Evolutionary conservation across 2,113 vertebrate species (phyloP).

Genomic region (Odontesthes bonariensis): DNA sequence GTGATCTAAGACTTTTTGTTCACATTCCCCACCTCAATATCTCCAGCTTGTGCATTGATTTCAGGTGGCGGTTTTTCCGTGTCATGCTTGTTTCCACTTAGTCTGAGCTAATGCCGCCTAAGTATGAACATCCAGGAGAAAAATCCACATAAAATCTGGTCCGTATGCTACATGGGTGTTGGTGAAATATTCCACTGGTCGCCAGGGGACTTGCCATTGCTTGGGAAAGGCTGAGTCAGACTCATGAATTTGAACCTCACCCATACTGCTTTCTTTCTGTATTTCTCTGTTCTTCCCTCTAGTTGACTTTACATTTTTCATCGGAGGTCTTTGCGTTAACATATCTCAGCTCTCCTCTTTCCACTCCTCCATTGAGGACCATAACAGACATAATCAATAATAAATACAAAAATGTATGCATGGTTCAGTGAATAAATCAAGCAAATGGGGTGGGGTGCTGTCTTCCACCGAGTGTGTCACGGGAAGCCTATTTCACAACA

Average conservation of each 20-base stretch:
- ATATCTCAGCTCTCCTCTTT: not conserved
- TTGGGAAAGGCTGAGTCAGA: slow-evolving; percentile 76
- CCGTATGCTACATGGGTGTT: slow-evolving; percentile 42
- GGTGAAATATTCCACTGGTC: slow-evolving; percentile 38
- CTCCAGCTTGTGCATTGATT: not conserved
- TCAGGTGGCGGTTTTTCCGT: slow-evolving; percentile 17
- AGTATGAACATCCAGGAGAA: slow-evolving; percentile 24
- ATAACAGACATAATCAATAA: not conserved
- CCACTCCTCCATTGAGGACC: too few species aligned
- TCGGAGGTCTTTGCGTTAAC: not conserved
- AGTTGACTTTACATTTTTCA: slow-evolving; percentile 8
- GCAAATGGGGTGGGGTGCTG: too few species aligned
- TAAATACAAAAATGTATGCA: not conserved
- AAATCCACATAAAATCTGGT: slow-evolving; percentile 31
- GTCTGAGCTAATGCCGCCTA: slow-evolving; percentile 7
- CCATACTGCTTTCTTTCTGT: slow-evolving; percentile 14
- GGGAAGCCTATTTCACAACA: too few species aligned
- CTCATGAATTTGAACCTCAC: slow-evolving; percentile 48
- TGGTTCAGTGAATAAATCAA: too few species aligned
- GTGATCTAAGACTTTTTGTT: not conserved
- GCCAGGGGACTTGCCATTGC: slow-evolving; percentile 38
- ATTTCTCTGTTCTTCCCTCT: slow-evolving; percentile 1
- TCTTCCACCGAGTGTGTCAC: too few species aligned
- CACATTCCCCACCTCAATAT: slow-evolving; percentile 1
- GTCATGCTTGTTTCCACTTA: not conserved